Evolutionary conservation across 2,888 invertebrate species (phyloP), one percentile per base, ranked within the genome.

Genomic region (Gibbula magus): DNA sequence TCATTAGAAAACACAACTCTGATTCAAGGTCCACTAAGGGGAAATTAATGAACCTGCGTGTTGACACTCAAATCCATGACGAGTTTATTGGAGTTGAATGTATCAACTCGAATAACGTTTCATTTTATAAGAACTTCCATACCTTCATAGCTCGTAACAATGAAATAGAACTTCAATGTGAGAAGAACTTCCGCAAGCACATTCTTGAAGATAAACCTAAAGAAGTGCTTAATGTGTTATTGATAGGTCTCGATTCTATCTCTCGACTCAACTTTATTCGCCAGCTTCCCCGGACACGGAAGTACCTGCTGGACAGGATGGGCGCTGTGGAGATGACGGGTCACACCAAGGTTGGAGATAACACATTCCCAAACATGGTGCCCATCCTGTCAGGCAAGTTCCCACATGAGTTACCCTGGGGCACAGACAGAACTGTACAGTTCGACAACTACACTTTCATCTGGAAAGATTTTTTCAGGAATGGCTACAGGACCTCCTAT

Each of bases 291-390:
- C 94, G 94, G 88, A 96, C 85, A 83, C 86, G 88, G 16, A 91
- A 94, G 2, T 95, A 94, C 85, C 93, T 97, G 78, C 93, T 94
- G 80, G 92, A 94, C 22, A 94, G 95, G 22, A 93, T 96, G 83
- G 94, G 94, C n/a, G 95, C 95, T 66, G 94, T 96, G 74, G 97
- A 97, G 91, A 94, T 98, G 91, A 93, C 96, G 85, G 98, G 98
- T 7, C 97, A 97, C 92, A 97, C 96, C 91, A 98, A 98, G 94
- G 96, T 98, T 8, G 98, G 95, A 3, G 98, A 98, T 92, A 98
- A 98, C 92, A 98, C 98, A 0, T 97, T 96, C 91, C 97, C 97
- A 0, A 98, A 98, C 92, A 91, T 98, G 81, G 94, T 96, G 8
- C 96, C 98, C 0, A 94, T 96, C 79, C 93, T 97, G 13, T 95